phyloP scores from a whole-genome alignment of 2,113 vertebrate genomes.

The Urocolius indicus region DNA sequence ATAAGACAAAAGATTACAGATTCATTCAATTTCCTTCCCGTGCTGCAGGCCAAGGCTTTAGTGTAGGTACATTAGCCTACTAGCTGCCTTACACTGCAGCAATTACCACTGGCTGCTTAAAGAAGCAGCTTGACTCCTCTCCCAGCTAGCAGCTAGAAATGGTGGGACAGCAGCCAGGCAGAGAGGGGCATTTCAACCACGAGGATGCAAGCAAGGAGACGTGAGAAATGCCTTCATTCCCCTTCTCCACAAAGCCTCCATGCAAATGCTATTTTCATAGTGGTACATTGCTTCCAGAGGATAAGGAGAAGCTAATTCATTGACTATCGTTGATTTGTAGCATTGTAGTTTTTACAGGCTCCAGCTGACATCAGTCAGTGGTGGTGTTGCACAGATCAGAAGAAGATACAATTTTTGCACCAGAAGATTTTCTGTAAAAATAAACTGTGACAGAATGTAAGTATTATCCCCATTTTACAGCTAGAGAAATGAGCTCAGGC shows the following conservation, averaged over 20 bases:
- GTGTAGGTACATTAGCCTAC: background rate
- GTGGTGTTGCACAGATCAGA: background rate
- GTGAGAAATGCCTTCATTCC: background rate
- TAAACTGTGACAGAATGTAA: constrained; percentile 3
- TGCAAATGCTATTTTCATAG: background rate
- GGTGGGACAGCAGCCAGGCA: background rate
- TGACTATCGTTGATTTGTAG: background rate
- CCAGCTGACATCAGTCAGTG: background rate
- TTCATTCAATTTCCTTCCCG: background rate
- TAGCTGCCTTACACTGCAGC: background rate
- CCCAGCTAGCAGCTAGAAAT: background rate
- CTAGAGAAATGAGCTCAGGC: constrained; percentile 2
- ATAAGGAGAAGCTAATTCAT: background rate
- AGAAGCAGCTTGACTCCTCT: background rate
- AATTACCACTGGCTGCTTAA: background rate
- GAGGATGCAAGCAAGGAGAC: background rate
- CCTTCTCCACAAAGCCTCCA: accelerated
- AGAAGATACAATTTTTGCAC: background rate
- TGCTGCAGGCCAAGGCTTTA: background rate
- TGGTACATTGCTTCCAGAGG: background rate
- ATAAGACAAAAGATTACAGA: background rate
- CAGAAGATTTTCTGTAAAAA: constrained; percentile 20
- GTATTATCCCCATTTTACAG: constrained; percentile 11
- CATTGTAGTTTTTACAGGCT: background rate
- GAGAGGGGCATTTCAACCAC: background rate